phyloP scores from a whole-genome alignment of 92 coral and sea anemone species.

The Phenganax subtilis region DNA sequence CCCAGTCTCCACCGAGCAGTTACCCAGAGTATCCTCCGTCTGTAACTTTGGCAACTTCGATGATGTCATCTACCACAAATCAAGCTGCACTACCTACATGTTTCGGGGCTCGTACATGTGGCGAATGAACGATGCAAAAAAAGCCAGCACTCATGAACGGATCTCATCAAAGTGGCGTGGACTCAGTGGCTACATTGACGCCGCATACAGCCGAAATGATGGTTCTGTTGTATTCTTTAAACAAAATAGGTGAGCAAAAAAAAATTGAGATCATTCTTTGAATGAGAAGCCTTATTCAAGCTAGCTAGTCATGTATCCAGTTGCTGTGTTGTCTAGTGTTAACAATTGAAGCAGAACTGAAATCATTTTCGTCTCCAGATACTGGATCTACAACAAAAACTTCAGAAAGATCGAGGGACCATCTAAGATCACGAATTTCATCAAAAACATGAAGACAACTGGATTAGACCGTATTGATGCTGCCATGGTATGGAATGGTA shows the following conservation, averaged over 20 bases:
- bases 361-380: conserved; percentile 1
- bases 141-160: conserved; percentile 21
- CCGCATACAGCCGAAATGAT: conserved; percentile 57
- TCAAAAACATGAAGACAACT: conserved; percentile 1
- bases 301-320: too few species aligned
- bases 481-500: conserved; percentile 24
- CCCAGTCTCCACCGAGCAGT: background rate
- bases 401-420: conserved; percentile 2
- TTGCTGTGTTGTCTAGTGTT: too few species aligned
- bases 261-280: too few species aligned
- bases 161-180: conserved; percentile 31
- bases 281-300: too few species aligned
- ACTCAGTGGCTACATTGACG: conserved; percentile 35
- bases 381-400: conserved; percentile 19
- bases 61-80: conserved; percentile 14
- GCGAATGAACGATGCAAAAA: conserved; percentile 19
- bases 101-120: conserved; percentile 9
- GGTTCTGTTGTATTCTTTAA: conserved; percentile 58
- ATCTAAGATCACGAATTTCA: conserved; percentile 4
- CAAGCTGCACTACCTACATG: conserved; percentile 18
- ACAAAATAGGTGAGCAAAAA: conserved; percentile 49
- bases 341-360: too few species aligned
- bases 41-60: conserved; percentile 18
- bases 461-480: conserved; percentile 30
- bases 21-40: conserved; percentile 1